Conservation (phyloP, 2,797 vertebrate species). For the Tolypeutes matacus region DNA sequence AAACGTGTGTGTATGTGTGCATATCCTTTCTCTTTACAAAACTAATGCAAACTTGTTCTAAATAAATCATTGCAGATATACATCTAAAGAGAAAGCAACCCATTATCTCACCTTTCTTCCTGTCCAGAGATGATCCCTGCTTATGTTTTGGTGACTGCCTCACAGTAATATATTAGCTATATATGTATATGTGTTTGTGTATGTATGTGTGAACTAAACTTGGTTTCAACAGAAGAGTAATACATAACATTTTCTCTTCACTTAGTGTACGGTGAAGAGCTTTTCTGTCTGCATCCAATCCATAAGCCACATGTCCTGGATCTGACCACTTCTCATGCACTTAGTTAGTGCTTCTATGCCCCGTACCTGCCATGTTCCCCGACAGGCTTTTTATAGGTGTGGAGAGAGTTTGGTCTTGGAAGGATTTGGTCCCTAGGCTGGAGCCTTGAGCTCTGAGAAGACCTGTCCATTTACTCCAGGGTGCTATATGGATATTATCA, state of each 20-base stretch:
- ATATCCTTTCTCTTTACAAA: not conserved
- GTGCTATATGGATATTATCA: not conserved
- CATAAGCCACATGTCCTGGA: not conserved
- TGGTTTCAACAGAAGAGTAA: not conserved
- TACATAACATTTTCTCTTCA: not conserved
- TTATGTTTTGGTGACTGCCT: not conserved
- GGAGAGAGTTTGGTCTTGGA: not conserved
- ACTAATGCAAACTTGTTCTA: not conserved
- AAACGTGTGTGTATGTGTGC: not conserved
- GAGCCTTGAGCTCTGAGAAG: not conserved
- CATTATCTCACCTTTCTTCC: not conserved
- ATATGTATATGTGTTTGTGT: too few species aligned
- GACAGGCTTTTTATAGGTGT: not conserved
- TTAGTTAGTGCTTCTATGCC: fast-evolving
- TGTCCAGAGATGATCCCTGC: not conserved
- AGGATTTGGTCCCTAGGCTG: too few species aligned
- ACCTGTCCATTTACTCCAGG: not conserved
- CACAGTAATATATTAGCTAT: not conserved
- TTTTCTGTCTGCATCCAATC: not conserved
- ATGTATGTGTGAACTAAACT: not conserved
- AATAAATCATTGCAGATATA: not conserved
- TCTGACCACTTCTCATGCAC: not conserved
- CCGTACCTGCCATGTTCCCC: fast-evolving
- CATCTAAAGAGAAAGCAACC: not conserved
- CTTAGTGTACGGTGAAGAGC: not conserved